Base-by-base conservation (phyloP, 2,888 invertebrate genomes). In the Elmis aenea region DNA sequence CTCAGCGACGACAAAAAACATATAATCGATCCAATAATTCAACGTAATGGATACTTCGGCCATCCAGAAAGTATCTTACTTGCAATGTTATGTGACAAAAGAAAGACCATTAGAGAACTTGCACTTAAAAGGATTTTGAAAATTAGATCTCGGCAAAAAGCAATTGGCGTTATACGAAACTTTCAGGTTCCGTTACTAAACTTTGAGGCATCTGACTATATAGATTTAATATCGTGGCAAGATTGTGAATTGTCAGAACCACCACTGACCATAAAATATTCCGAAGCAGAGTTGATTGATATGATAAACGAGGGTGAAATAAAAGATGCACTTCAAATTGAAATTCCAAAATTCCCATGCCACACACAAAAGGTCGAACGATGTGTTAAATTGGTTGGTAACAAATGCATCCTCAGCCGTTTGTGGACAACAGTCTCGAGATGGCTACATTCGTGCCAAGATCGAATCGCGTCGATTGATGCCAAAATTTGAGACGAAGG, bases 41-140 rank as follows among this genome's bases (percentile, higher is more conserved):
- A 48, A 23, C 27, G 48, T 21, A 54, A 54, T 25, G 41, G 36
- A 21, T 51, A 42, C 31, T 54, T 48, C 28, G 51, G 33, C 3
- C 43, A 54, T 25, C 33, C 46, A 9, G 51, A 54, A 42, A 54
- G 51, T 25, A 24, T 54, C 20, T 22, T 54, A 10, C 22, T 51
- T 16, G 40, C 42, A n/a, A 52, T 52, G 49, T 26, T n/a, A n/a
- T n/a, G n/a, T n/a, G n/a, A n/a, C n/a, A n/a, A n/a, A n/a, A n/a
- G n/a, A n/a, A n/a, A n/a, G n/a, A n/a, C n/a, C n/a, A n/a, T n/a
- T n/a, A n/a, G n/a, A n/a, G n/a, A n/a, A n/a, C n/a, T n/a, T n/a
- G n/a, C n/a, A n/a, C n/a, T n/a, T n/a, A n/a, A n/a, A n/a, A 33
- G 9, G 32, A 27, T n/a, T 45, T 33, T 22, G 26, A 38, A 22